These are phyloP conservation scores for Drosophila hawaiiensis DNA, from an alignment of 2,888 invertebrate genomes.

Conservation along the genomic window DNA sequence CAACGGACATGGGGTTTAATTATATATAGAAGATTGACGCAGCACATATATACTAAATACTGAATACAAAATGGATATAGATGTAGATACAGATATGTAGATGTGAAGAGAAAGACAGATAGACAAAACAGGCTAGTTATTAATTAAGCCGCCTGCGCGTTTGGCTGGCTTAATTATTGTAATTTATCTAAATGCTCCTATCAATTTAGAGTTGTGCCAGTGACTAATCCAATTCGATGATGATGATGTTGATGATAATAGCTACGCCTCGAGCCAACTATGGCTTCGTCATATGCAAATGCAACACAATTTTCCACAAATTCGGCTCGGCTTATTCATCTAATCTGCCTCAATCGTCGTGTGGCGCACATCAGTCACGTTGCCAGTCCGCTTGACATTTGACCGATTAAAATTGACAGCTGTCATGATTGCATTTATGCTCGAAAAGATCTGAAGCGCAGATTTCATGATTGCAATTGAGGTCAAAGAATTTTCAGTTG, in stretches of 20 bases:
- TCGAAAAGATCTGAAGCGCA: constrained; percentile 48
- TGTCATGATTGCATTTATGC: constrained; percentile 73
- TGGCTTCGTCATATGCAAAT: constrained; percentile 64
- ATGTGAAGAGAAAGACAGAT: constrained; percentile 13
- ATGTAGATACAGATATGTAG: constrained; percentile 16
- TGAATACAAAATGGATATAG: constrained; percentile 8
- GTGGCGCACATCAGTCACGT: constrained; percentile 55
- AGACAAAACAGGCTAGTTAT: constrained; percentile 43
- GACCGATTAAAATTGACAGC: constrained; percentile 78
- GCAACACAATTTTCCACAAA: constrained; percentile 49
- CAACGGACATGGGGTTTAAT: constrained; percentile 52
- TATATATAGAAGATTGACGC: constrained; percentile 38
- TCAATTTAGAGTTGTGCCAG: constrained; percentile 45
- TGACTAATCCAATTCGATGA: constrained; percentile 48
- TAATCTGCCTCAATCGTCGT: constrained; percentile 53
- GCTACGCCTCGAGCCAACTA: constrained; percentile 13
- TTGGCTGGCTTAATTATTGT: constrained; percentile 72
- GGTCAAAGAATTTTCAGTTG: constrained; percentile 35
- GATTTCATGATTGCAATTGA: constrained; percentile 44
- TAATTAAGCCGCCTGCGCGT: constrained; percentile 74
- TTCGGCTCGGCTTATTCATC: constrained; percentile 64
- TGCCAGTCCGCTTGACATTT: constrained; percentile 58
- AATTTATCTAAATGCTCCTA: constrained; percentile 72
- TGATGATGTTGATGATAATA: constrained; percentile 19
- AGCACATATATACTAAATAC: constrained; percentile 15